Evolutionary conservation across 1,140 invertebrate genomes (phyloP), one percentile per base, ranked within the genome.

Genomic region (Drosophila sp.): DNA sequence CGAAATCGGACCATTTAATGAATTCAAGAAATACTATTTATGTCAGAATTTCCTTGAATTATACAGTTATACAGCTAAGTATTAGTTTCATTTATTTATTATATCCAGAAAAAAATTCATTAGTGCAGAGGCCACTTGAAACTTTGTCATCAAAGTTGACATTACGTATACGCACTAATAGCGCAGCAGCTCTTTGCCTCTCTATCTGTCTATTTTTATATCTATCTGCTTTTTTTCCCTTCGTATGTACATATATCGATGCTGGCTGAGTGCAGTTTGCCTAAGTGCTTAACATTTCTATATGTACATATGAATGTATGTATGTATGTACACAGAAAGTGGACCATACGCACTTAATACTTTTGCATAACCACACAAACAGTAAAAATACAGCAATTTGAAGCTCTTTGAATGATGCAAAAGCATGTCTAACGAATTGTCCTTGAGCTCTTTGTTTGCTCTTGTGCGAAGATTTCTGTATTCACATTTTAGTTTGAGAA

Each of bases 321-420:
- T 50, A 50, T 23, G 17, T 10, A 10, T 25, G 10, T 50, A 27
- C 7, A 8, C 6, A 50, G 44, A 50, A 50, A 50, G 44, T 50
- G 44, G 44, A 50, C 40, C 27, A 47, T 60, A 67, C 66, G 44
- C 60, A 70, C 71, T 68, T 69, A 79, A 80, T 77, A 66, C 66
- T 67, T 61, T 50, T 60, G 7, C n/a, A 44, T 41, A 61, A 40
- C 29, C 64, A 47, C 27, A 47, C 38, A 32, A 27, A 30, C 11
- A 57, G n/a, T 63, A 58, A 67, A 60, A 67, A 60, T 55, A 76
- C 61, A 71, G 60, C 64, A 73, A 84, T 80, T 80, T 69, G 80
- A 72, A 69, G 62, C 75, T 74, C 74, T 81, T 58, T 40, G 35
- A 58, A 65, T 41, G 57, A 68, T 70, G 60, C 57, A 47, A 77